Evolutionary conservation across 2,797 vertebrate species (phyloP).

Genomic region (Numenius phaeopus): DNA sequence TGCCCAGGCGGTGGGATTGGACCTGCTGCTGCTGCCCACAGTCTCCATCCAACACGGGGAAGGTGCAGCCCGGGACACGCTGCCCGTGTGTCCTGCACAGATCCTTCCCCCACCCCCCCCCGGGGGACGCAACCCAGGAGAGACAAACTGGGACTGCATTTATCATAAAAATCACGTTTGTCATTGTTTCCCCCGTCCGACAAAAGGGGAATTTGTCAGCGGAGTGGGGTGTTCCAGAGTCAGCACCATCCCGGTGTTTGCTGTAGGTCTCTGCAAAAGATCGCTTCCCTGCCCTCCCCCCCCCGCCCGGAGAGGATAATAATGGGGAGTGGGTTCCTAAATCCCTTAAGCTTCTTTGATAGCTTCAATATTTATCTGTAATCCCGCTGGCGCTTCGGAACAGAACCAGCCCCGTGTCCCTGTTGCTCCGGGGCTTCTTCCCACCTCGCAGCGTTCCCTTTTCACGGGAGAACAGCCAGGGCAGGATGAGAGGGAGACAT

Average conservation of each 20-base stretch:
- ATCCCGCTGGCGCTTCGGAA: neutral
- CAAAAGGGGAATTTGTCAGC: too few relatives aligned
- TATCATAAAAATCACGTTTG: rapidly evolving
- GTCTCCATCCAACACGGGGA: rapidly evolving
- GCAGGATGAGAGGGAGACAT: slow-evolving; percentile 11
- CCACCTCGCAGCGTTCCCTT: neutral
- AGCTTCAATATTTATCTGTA: slow-evolving; percentile 62
- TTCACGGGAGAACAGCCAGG: neutral
- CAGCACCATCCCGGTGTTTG: neutral
- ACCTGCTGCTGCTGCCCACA: neutral
- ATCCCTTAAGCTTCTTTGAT: slow-evolving; percentile 66
- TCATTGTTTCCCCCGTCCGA: rapidly evolving
- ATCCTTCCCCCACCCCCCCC: neutral
- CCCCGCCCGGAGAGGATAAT: neutral
- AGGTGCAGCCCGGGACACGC: rapidly evolving
- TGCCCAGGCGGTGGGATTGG: rapidly evolving
- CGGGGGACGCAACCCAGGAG: neutral
- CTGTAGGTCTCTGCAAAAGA: neutral
- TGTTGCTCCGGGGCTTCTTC: neutral
- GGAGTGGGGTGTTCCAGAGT: rapidly evolving
- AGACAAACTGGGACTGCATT: rapidly evolving
- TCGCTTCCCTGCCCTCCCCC: neutral
- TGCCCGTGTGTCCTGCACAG: rapidly evolving
- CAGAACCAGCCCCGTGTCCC: neutral
- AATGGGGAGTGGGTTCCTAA: slow-evolving; percentile 62